Base-by-base conservation (phyloP, 2,797 vertebrate genomes). In the Acanthurus leucopareius region DNA sequence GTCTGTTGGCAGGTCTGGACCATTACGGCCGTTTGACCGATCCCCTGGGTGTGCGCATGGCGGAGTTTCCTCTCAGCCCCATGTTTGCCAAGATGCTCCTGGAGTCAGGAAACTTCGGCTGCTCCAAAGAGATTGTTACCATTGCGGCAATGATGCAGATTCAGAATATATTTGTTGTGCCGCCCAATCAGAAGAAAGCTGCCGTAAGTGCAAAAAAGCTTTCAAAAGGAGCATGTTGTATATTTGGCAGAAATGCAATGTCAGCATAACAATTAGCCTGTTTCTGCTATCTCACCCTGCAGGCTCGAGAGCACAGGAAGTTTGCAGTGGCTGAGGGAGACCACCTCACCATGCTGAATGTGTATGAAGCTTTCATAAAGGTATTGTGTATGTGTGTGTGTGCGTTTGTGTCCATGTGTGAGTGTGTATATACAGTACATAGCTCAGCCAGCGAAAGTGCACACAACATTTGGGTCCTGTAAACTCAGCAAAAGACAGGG, bases 91-190 rank as follows among this genome's bases (percentile, higher is more conserved):
- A 99, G 94, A 99, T 99, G 98, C 95, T 99, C 57, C 95, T 99
- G 7, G 98, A 99, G 87, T 99, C 98, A 1, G 98, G 98, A 77
- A 99, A 97, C 91, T 99, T 97, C 63, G 97, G 97, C 89, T 99
- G 98, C 92, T 99, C 98, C 76, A 97, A 98, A 87, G 98, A 99
- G 93, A 97, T 99, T 38, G 93, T 98, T 75, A 98, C 97, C 88
- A 99, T 99, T 61, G 98, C 97, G 5, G 97, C 98, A 61, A 99
- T 99, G 98, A 99, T 99, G 98, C 98, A 99, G 92, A 99, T 99
- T 90, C 98, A 99, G 89, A 99, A 99, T 86, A 93, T 99, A 72
- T 99, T 99, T 84, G 73, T 96, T 17, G 88, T 96, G 52, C 97
- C 97, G 17, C 91, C 97, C 78, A 98, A 97, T 94, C 97, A 99